Base-by-base conservation (phyloP, 2,888 invertebrate species). In the Camponotus fellah region DNA sequence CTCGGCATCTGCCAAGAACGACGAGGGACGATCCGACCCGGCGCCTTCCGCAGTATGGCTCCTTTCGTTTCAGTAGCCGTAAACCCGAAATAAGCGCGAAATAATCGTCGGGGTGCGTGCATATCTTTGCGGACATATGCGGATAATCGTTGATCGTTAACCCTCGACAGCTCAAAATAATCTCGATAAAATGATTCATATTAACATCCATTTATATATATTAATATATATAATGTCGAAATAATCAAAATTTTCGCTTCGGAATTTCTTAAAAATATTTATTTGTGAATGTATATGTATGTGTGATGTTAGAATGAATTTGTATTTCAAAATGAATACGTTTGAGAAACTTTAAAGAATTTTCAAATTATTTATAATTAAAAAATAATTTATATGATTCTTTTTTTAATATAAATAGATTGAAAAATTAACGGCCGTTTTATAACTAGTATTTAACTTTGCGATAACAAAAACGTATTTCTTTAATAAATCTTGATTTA, bases 1-100 rank as follows among this genome's bases (percentile, higher is more conserved):
- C 74, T 53, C 85, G 76, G 72, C 84, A 87, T 79, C 83, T 89
- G 87, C 86, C 83, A 90, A 84, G 84, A 83, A 86, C 60, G 65
- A n/a, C 79, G 34, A 62, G 66, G 71, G 71, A 83, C 80, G 75
- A 83, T 32, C 49, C 21, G 56, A n/a, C 34, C 17, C 34, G 72
- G 60, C 60, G 46, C 60, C 79, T 80, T 80, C 60, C 46, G 71
- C 46, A 21, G 49, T 53, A 53, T 3, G 43, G 83, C 56, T 89
- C 69, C 85, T 87, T 89, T 81, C 83, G 69, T 87, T 87, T 81
- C 81, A 65, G 40, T 21, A 37, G 46, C 14, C 17, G 34, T 79
- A 69, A 79, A 69, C 17, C 53, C 79, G 37, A 80, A 71, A 71
- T 80, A 71, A 80, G 17, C 46, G 46, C 79, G 34, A 79, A 79